phyloP scores from a whole-genome alignment of 2,888 invertebrate genomes.

The Athalia rosae region DNA sequence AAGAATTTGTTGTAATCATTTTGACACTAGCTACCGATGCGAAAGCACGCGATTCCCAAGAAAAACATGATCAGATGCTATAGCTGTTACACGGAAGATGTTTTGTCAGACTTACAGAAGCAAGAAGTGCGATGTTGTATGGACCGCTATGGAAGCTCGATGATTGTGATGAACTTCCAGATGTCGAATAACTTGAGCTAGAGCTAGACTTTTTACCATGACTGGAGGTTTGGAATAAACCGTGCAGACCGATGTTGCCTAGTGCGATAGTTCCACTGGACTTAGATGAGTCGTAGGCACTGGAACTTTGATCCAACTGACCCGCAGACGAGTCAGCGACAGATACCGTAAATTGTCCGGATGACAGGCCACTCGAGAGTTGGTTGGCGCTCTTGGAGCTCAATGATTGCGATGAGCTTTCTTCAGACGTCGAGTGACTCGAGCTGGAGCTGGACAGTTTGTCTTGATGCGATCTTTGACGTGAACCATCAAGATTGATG shows the following conservation, averaged over 20 bases:
- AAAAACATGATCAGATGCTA: neutral
- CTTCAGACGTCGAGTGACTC: constrained; percentile 15
- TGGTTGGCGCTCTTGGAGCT: neutral
- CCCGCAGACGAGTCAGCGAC: neutral
- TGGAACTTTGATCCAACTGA: neutral
- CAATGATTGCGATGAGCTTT: constrained; percentile 22
- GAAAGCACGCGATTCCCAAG: too few species aligned
- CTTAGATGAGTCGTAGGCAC: too few species aligned
- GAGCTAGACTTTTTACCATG: constrained; percentile 8
- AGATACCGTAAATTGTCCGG: neutral
- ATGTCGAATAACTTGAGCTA: constrained; percentile 19
- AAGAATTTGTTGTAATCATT: too few species aligned
- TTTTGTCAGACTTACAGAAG: neutral
- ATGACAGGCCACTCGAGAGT: neutral
- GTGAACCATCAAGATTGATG: constrained; percentile 28
- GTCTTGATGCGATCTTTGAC: constrained; percentile 22
- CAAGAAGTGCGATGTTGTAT: neutral
- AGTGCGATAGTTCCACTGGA: too few species aligned
- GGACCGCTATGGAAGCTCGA: neutral
- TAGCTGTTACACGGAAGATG: neutral
- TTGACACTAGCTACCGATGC: too few species aligned
- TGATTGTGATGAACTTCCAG: constrained; percentile 19
- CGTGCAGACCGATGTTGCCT: constrained; percentile 11
- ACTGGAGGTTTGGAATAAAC: constrained; percentile 15
- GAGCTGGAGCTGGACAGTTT: constrained; percentile 3